Evolutionary conservation across 2,888 invertebrate species (phyloP).

Genomic region (Xestoiulus laeticollis): DNA sequence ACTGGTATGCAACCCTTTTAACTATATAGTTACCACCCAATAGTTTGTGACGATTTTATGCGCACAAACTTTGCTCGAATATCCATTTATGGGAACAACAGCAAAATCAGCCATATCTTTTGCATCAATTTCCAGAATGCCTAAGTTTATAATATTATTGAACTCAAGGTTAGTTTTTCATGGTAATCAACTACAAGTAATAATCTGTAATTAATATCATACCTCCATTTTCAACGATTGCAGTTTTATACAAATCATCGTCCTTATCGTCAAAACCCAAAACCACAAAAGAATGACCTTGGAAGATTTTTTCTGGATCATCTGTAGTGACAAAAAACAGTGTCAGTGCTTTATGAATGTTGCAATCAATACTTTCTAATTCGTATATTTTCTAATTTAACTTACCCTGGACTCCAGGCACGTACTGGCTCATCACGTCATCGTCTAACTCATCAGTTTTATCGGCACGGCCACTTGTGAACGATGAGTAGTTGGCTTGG

Average conservation of each 20-base stretch:
- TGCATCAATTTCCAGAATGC: background rate
- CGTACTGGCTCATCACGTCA: slow-evolving; percentile 39
- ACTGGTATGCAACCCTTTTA: background rate
- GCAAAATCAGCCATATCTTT: slow-evolving; percentile 70
- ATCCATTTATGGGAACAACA: slow-evolving; percentile 70
- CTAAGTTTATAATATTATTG: background rate
- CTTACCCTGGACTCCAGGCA: background rate
- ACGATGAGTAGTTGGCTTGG: background rate
- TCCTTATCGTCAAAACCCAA: background rate
- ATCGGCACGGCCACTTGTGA: background rate
- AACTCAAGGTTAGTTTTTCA: background rate
- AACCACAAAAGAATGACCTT: slow-evolving; percentile 38
- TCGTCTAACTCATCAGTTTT: background rate
- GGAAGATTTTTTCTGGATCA: background rate
- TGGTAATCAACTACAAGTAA: background rate
- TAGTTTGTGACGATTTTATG: slow-evolving; percentile 74
- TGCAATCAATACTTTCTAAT: background rate
- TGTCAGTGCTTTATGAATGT: no score
- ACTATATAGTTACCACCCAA: slow-evolving; percentile 68
- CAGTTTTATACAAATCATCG: slow-evolving; percentile 43
- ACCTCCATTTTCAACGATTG: slow-evolving; percentile 67
- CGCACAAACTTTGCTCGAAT: slow-evolving; percentile 66
- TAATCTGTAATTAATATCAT: slow-evolving; percentile 67
- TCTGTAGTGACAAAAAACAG: background rate
- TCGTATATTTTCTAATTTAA: background rate